A percentile compares a stretch with the other conserved stretches of the same genome.
These are phyloP conservation scores for Phyto melanocephala DNA, from an alignment of 2,888 invertebrate species.

Conservation along the genomic window DNA sequence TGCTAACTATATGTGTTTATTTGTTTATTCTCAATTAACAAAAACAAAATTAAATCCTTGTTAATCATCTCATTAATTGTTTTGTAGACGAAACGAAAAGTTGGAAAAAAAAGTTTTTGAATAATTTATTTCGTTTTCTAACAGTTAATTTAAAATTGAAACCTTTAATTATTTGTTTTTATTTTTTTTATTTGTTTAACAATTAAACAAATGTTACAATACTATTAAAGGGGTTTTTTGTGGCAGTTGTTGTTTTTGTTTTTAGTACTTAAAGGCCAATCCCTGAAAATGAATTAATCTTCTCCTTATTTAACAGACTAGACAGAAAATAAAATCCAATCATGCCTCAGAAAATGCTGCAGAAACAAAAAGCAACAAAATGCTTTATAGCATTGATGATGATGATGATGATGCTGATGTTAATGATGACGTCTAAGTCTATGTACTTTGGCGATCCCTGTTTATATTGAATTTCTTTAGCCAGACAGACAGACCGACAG, in stretches of 20 bases:
- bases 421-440: conserved; percentile 58
- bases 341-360: conserved; percentile 24
- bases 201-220: conserved; percentile 65
- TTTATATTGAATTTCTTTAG: conserved; percentile 52
- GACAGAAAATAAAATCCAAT: conserved; percentile 50
- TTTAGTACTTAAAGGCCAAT: conserved; percentile 54
- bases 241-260: conserved; percentile 43
- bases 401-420: conserved; percentile 34
- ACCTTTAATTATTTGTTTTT: conserved; percentile 48
- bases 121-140: conserved; percentile 53
- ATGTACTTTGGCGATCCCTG: conserved; percentile 56
- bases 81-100: not conserved
- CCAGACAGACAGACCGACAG: not conserved
- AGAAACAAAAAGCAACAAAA: not conserved
- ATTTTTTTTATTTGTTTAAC: conserved; percentile 29
- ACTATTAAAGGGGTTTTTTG: conserved; percentile 50
- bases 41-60: conserved; percentile 16
- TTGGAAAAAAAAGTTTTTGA: conserved; percentile 4
- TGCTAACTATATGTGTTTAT: conserved; percentile 22
- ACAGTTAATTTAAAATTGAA: conserved; percentile 51
- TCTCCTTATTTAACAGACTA: conserved; percentile 58
- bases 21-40: not conserved
- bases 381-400: conserved; percentile 31
- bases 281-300: conserved; percentile 63
- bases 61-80: conserved; percentile 55